A percentile compares a stretch with the other conserved stretches of the same genome.
Conservation (phyloP, 2,113 vertebrate genomes). For the Lepisosteus osseus region DNA sequence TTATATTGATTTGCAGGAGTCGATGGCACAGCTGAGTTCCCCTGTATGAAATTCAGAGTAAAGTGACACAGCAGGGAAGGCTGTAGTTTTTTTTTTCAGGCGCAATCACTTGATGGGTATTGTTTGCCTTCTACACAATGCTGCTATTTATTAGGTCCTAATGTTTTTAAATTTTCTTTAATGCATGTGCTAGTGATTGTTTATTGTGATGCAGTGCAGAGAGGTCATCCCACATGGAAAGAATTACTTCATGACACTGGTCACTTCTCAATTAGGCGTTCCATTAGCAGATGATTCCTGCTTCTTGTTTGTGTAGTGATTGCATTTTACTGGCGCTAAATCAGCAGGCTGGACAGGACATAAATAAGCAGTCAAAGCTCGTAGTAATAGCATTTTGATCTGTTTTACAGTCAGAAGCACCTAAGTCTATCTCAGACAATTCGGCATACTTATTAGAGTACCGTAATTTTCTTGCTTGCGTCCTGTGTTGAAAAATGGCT, state of each 20-base stretch:
- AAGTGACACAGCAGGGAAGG: too few relatives aligned
- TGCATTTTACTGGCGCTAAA: slow-evolving; percentile 87
- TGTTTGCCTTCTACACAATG: slow-evolving; percentile 38
- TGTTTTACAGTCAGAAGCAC: slow-evolving; percentile 80
- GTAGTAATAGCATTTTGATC: slow-evolving; percentile 88
- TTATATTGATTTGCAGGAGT: too few relatives aligned
- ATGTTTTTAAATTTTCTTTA: slow-evolving; percentile 94
- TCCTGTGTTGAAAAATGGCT: slow-evolving; percentile 54
- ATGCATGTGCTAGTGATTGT: slow-evolving; percentile 86
- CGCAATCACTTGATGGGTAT: slow-evolving; percentile 32
- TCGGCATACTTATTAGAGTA: slow-evolving; percentile 70
- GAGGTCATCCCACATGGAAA: slow-evolving; percentile 66
- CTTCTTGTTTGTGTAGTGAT: slow-evolving; percentile 81
- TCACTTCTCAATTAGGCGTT: slow-evolving; percentile 83
- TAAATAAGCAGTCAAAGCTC: slow-evolving; percentile 91
- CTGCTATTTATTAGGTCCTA: slow-evolving; percentile 85
- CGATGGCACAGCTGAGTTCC: too few relatives aligned
- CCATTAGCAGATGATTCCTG: slow-evolving; percentile 95
- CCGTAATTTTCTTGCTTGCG: slow-evolving; percentile 35
- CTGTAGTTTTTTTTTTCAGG: too few relatives aligned
- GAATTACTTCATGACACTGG: slow-evolving; percentile 87
- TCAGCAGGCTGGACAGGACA: slow-evolving; percentile 79
- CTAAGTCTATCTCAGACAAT: slow-evolving; percentile 69
- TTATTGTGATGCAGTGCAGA: slow-evolving; percentile 74
- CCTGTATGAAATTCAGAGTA: too few relatives aligned